phyloP scores from a whole-genome alignment of 2,888 invertebrate species.

The Melolontha melolontha region DNA sequence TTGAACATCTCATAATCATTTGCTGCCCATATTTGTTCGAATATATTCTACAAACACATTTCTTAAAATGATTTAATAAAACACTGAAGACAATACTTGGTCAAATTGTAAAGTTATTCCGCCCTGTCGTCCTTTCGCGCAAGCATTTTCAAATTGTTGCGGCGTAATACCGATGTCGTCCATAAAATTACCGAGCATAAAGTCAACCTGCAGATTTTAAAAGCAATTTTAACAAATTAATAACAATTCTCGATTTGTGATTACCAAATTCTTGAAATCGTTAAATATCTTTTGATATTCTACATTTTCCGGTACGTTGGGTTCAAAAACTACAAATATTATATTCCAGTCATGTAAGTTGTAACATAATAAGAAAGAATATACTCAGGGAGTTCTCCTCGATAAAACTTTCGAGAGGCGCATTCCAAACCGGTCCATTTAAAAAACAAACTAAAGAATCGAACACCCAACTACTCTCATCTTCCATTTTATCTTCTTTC shows the following conservation, averaged over 20 bases:
- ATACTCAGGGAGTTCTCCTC: conserved; percentile 93
- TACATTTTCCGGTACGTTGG: conserved; percentile 76
- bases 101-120: conserved; percentile 69
- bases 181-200: conserved; percentile 91
- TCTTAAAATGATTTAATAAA: background rate
- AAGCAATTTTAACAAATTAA: background rate
- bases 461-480: conserved; percentile 87
- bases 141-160: conserved; percentile 88
- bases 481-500: conserved; percentile 35
- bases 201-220: conserved; percentile 75
- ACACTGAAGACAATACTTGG: conserved; percentile 61
- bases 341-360: background rate
- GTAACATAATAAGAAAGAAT: conserved; percentile 54
- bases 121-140: conserved; percentile 65
- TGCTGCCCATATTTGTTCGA: conserved; percentile 91
- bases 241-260: background rate
- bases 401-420: conserved; percentile 90
- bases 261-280: conserved; percentile 88
- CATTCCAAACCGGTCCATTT: conserved; percentile 93
- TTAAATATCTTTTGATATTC: conserved; percentile 84
- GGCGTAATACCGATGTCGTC: conserved; percentile 91
- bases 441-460: conserved; percentile 92
- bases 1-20: conserved; percentile 92
- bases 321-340: conserved; percentile 84
- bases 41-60: conserved; percentile 65